Evolutionary conservation across 2,797 vertebrate genomes (phyloP).

Genomic region (Parauchenoglanis punctatus): DNA sequence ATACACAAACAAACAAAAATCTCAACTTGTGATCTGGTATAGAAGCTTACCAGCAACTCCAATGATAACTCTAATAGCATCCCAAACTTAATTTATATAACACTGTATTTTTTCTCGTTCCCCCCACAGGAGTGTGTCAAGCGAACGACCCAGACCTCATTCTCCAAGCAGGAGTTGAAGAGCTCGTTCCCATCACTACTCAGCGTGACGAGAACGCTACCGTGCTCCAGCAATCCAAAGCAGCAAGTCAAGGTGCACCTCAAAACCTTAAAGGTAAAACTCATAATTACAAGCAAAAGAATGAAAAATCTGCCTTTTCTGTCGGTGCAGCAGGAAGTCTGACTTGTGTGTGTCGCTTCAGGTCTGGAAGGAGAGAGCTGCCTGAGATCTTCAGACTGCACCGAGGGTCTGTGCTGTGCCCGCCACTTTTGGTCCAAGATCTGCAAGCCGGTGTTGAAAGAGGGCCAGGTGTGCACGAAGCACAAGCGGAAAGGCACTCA

Average conservation of each 20-base stretch:
- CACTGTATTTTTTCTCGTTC: neutral
- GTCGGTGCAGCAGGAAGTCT: neutral
- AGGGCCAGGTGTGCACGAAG: conserved; percentile 86
- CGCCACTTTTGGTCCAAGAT: conserved; percentile 91
- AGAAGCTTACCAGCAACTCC: neutral
- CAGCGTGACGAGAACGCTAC: conserved; percentile 53
- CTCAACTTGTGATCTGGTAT: neutral
- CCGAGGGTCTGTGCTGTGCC: conserved; percentile 81
- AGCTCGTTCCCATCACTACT: conserved; percentile 65
- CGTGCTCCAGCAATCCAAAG: conserved; percentile 67
- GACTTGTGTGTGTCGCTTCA: conserved; percentile 50
- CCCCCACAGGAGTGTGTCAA: conserved; percentile 77
- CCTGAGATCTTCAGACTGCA: conserved; percentile 82
- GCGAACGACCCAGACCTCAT: conserved; percentile 71
- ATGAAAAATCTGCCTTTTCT: neutral
- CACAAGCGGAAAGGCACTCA: conserved; percentile 83
- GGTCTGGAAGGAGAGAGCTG: conserved; percentile 84
- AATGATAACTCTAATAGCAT: neutral
- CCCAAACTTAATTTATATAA: neutral
- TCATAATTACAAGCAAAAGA: neutral
- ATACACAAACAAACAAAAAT: neutral
- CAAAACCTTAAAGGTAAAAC: conserved; percentile 79
- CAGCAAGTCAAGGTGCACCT: conserved; percentile 65
- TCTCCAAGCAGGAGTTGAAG: conserved; percentile 72
- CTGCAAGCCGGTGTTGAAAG: conserved; percentile 85